These are phyloP conservation scores for Solen grandis DNA, from an alignment of 1,140 invertebrate genomes.

Conservation along the genomic window DNA sequence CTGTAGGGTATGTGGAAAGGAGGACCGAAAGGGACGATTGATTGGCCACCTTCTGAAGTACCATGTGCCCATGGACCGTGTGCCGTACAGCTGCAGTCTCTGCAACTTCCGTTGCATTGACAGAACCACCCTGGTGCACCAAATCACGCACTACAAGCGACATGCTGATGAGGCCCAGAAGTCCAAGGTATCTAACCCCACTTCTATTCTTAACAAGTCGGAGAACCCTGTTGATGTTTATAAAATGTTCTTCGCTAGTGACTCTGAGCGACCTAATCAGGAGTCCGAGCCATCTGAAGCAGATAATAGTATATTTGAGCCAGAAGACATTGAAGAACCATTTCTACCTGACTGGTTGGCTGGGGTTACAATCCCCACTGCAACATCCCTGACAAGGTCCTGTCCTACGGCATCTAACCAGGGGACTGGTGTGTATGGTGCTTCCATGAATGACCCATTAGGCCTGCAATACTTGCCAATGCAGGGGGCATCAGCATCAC, in stretches of 20 bases:
- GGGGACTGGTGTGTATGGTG: too few species aligned
- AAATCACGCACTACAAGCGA: background rate
- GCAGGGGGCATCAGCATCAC: too few species aligned
- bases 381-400: too few species aligned
- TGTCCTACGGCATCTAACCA: too few species aligned
- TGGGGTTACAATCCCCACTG: background rate
- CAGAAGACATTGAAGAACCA: background rate
- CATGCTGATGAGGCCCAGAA: background rate
- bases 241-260: too few species aligned
- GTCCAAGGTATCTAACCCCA: background rate
- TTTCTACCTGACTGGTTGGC: background rate
- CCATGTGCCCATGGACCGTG: background rate
- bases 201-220: background rate
- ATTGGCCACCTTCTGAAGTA: background rate
- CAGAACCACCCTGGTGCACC: background rate
- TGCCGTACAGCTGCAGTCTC: background rate
- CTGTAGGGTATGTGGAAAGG: background rate
- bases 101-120: slow-evolving; percentile 7
- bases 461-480: too few species aligned
- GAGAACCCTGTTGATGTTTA: background rate
- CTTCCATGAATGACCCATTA: too few species aligned
- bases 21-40: background rate
- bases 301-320: background rate
- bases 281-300: too few species aligned
- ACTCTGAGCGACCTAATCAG: too few species aligned